These are phyloP conservation scores for Oryzias woworae DNA, from an alignment of 2,113 vertebrate genomes.

Conservation along the genomic window DNA sequence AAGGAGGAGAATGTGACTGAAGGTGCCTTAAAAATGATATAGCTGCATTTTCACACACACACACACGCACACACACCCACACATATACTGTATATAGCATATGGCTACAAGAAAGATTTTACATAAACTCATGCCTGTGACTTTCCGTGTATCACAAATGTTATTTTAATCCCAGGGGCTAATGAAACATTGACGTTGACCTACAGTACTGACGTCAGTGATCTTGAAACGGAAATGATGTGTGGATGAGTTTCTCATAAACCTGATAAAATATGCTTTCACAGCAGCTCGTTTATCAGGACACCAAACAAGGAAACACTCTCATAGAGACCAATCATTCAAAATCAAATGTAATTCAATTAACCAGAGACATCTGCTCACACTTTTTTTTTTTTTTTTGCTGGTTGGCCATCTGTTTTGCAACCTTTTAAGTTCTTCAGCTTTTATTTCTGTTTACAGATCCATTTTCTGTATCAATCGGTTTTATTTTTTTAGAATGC, in stretches of 20 bases:
- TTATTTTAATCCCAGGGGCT: not conserved
- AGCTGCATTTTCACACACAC: too few species aligned
- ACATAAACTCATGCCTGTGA: constrained; percentile 18
- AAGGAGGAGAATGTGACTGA: too few species aligned
- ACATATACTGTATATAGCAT: too few species aligned
- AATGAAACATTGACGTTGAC: constrained; percentile 46
- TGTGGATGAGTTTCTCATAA: constrained; percentile 50
- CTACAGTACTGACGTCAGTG: constrained; percentile 43
- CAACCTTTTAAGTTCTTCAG: constrained; percentile 21
- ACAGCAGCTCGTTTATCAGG: constrained; percentile 50
- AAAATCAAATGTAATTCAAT: constrained; percentile 62
- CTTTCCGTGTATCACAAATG: constrained; percentile 9
- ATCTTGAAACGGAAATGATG: constrained; percentile 57
- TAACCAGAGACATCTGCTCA: constrained; percentile 69
- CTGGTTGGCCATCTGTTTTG: constrained; percentile 51
- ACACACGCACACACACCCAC: too few species aligned
- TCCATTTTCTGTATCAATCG: too few species aligned
- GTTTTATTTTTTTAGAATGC: too few species aligned
- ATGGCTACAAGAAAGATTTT: too few species aligned
- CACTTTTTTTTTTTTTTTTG: constrained; percentile 34
- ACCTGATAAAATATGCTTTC: constrained; percentile 52
- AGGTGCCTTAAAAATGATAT: too few species aligned
- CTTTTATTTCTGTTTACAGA: too few species aligned
- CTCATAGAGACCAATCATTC: constrained; percentile 64
- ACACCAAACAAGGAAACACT: constrained; percentile 59